Conservation (phyloP, 1,140 invertebrate genomes). For the Achatina immaculata region DNA sequence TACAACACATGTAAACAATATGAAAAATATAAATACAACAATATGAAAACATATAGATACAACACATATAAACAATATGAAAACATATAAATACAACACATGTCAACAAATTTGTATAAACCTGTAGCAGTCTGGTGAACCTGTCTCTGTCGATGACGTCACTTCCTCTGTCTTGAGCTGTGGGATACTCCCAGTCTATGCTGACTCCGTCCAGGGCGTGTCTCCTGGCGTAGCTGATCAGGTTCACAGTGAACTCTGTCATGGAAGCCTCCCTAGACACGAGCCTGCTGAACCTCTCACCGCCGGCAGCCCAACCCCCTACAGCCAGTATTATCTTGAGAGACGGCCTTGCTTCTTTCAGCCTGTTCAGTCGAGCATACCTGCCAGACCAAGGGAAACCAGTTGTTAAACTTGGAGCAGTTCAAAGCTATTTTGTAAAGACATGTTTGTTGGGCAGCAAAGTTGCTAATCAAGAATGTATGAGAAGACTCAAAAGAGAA, state of each 20-base stretch:
- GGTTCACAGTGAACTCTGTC: constrained; percentile 59
- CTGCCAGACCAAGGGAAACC: no score
- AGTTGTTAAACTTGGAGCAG: no score
- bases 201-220: constrained; percentile 96
- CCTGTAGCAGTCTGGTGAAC: constrained; percentile 50
- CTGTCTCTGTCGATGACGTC: constrained; percentile 42
- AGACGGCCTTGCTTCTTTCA: constrained; percentile 43
- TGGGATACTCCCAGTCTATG: constrained; percentile 95
- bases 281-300: constrained; percentile 75
- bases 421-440: no score
- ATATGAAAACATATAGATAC: no score
- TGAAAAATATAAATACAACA: no score
- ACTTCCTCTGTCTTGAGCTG: constrained; percentile 40
- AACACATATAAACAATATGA: no score
- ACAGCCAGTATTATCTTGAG: constrained; percentile 90
- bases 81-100: no score
- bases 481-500: no score
- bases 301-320: constrained; percentile 97
- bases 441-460: no score
- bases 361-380: constrained; percentile 36
- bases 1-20: no score
- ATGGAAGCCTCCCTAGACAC: constrained; percentile 47
- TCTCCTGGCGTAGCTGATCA: constrained; percentile 87
- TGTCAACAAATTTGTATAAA: no score
- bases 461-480: no score